These are phyloP conservation scores for Dasypogon diadema DNA, from an alignment of 2,888 invertebrate genomes.

Conservation along the genomic window DNA sequence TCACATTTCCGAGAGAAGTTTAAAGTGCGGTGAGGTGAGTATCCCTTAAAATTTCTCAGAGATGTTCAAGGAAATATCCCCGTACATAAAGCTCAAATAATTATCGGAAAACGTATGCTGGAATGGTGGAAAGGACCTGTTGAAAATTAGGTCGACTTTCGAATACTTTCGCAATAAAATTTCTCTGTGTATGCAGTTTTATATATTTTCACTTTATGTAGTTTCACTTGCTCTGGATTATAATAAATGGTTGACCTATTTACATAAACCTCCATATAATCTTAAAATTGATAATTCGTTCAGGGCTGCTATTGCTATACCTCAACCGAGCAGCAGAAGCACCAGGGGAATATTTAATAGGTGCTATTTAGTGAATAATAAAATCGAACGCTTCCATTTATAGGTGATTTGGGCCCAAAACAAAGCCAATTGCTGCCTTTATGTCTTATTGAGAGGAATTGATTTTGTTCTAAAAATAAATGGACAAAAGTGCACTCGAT, in stretches of 20 bases:
- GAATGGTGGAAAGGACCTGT: slow-evolving; percentile 33
- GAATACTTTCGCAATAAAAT: slow-evolving; percentile 22
- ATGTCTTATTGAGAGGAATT: slow-evolving; percentile 33
- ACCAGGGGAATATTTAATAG: neutral
- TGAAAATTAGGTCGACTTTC: slow-evolving; percentile 48
- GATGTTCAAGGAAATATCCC: neutral
- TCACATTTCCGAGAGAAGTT: neutral
- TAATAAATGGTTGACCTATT: slow-evolving; percentile 46
- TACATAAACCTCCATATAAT: neutral
- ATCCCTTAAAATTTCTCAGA: neutral
- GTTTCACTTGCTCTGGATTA: slow-evolving; percentile 29
- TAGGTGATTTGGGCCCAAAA: slow-evolving; percentile 6
- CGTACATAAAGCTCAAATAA: neutral
- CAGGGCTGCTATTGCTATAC: neutral
- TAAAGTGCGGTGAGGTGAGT: neutral
- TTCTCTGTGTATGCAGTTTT: slow-evolving; percentile 29
- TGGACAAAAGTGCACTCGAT: neutral
- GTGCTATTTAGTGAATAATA: slow-evolving; percentile 29
- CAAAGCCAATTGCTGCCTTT: slow-evolving; percentile 15
- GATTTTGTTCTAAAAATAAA: slow-evolving; percentile 37
- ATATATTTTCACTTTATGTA: slow-evolving; percentile 17
- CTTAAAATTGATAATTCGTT: slow-evolving; percentile 31
- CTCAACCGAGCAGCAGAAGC: neutral
- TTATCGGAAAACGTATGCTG: slow-evolving; percentile 18
- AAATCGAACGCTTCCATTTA: slow-evolving; percentile 25